Percentiles rank a stretch among this genome's conserved stretches.
These are phyloP conservation scores for Hyalella azteca DNA, from an alignment of 2,888 invertebrate species.

Conservation along the genomic window DNA sequence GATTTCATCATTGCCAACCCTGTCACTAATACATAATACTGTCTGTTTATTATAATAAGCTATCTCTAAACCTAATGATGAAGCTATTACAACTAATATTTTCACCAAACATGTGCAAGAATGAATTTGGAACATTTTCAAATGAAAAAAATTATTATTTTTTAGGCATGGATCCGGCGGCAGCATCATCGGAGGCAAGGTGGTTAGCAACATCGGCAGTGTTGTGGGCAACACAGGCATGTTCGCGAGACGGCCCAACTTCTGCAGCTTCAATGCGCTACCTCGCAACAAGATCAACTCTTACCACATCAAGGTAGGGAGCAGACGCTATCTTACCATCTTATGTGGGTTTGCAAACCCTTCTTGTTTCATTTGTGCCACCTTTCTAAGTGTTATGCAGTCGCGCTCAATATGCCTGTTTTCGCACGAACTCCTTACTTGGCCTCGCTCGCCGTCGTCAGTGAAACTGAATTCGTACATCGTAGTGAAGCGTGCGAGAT, in stretches of 20 bases:
- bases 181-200: slow-evolving; percentile 40
- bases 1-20: no score
- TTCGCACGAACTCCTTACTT: no score
- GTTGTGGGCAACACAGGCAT: slow-evolving; percentile 69
- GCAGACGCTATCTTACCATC: slow-evolving; percentile 42
- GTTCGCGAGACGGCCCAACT: slow-evolving; percentile 90
- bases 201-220: slow-evolving; percentile 26
- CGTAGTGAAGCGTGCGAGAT: neutral
- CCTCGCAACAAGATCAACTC: slow-evolving; percentile 97
- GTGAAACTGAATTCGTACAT: neutral
- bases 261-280: slow-evolving; percentile 91
- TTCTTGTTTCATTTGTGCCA: slow-evolving; percentile 45
- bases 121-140: no score
- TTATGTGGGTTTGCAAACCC: neutral
- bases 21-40: no score
- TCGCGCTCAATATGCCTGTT: neutral
- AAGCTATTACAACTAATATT: no score
- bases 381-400: slow-evolving; percentile 15
- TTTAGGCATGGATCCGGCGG: slow-evolving; percentile 57
- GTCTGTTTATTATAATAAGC: no score
- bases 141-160: no score
- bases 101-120: no score
- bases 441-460: no score
- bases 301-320: slow-evolving; percentile 95
- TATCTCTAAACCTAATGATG: no score